A percentile compares a stretch with the other conserved stretches of the same genome.
Conservation (phyloP, 2,113 vertebrate species). For the Chaenogobius annularis region DNA sequence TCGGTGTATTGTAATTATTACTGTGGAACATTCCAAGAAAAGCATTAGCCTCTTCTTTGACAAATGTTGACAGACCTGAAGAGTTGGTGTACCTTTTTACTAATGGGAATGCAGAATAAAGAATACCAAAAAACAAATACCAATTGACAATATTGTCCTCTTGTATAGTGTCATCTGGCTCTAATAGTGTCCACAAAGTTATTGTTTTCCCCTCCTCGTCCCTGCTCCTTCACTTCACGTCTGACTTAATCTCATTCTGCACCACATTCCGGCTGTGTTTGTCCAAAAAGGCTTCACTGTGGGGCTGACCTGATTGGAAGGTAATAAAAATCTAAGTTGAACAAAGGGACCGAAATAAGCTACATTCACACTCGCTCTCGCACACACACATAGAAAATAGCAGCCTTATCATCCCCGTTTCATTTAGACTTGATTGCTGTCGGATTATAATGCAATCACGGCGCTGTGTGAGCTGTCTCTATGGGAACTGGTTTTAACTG, state of each 20-base stretch:
- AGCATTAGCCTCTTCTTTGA: too few relatives aligned
- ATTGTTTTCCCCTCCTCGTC: constrained; percentile 17
- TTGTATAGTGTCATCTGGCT: background rate
- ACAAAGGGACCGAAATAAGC: constrained; percentile 78
- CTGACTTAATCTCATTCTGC: constrained; percentile 56
- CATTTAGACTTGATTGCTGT: constrained; percentile 99
- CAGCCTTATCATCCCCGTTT: constrained; percentile 99
- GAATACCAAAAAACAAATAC: background rate
- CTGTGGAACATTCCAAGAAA: too few relatives aligned
- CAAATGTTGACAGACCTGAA: too few relatives aligned
- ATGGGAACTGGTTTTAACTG: constrained; percentile 99
- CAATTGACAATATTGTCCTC: background rate
- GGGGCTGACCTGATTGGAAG: constrained; percentile 94
- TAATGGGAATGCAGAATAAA: background rate
- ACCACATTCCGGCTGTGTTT: constrained; percentile 90
- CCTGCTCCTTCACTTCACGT: constrained; percentile 21
- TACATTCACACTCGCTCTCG: constrained; percentile 49
- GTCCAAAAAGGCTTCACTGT: constrained; percentile 89
- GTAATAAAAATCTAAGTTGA: constrained; percentile 97
- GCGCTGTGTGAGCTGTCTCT: constrained; percentile 99
- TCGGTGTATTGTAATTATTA: too few relatives aligned
- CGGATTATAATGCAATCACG: constrained; percentile 99
- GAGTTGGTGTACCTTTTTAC: too few relatives aligned
- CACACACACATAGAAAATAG: constrained; percentile 83
- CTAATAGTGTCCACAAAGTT: constrained; percentile 15